Conservation (phyloP, 2,888 invertebrate genomes). For the Orchestes rusci region DNA sequence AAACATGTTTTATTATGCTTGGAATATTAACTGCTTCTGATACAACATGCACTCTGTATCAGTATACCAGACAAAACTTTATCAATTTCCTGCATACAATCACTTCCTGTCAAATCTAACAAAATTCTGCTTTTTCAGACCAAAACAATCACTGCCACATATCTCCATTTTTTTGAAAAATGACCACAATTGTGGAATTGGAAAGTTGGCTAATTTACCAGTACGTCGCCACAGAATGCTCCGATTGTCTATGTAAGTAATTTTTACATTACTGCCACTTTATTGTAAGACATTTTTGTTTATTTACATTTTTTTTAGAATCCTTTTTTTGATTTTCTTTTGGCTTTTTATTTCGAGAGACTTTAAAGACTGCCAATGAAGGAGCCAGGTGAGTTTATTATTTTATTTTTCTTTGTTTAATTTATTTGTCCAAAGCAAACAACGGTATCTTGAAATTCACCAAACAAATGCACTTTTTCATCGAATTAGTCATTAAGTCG, state of each 20-base stretch:
- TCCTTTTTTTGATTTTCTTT: conserved; percentile 9
- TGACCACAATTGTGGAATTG: conserved; percentile 54
- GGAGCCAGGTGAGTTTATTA: conserved; percentile 8
- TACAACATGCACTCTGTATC: no score
- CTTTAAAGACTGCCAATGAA: conserved; percentile 6
- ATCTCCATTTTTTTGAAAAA: conserved; percentile 15
- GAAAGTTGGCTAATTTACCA: conserved; percentile 66
- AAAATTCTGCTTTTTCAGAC: no score
- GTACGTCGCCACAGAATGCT: conserved; percentile 60
- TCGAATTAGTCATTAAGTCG: no score
- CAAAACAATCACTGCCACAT: conserved; percentile 10
- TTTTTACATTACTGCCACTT: conserved; percentile 3
- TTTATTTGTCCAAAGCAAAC: no score
- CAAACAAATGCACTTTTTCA: no score
- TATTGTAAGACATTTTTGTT: conserved; percentile 4
- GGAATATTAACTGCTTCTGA: no score
- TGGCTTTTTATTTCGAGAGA: not conserved
- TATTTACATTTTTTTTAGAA: conserved; percentile 14
- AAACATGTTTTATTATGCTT: no score
- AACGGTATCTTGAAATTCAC: no score
- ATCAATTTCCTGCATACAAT: no score
- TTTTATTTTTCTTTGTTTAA: conserved; percentile 1
- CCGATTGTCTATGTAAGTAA: conserved; percentile 59
- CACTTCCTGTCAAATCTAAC: no score
- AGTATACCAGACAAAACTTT: no score